phyloP scores from a whole-genome alignment of 2,113 vertebrate species.

The Pituophis catenifer region DNA sequence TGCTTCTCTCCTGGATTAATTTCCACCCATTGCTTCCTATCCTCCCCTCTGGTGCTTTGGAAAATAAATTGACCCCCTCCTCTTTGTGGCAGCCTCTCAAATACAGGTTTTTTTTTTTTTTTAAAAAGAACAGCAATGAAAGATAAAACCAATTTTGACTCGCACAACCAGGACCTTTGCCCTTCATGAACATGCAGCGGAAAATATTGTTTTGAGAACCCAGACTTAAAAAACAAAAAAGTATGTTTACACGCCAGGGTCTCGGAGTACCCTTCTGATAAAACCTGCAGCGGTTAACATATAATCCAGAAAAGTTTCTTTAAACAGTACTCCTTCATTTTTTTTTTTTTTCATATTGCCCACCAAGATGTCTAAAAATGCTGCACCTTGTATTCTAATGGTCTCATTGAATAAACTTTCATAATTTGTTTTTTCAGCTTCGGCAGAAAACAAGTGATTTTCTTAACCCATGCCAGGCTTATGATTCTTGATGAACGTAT shows the following conservation, averaged over 20 bases:
- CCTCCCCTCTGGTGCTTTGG: too few relatives aligned
- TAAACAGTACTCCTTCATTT: not conserved
- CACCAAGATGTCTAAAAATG: constrained; percentile 3
- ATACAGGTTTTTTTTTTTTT: not conserved
- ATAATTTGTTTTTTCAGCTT: not conserved
- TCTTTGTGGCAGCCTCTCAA: too few relatives aligned
- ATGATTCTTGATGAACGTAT: too few relatives aligned
- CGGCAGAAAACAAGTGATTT: not conserved
- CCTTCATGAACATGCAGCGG: not conserved
- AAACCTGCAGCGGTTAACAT: not conserved
- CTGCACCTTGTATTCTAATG: not conserved
- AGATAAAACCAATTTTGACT: not conserved
- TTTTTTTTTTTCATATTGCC: not conserved
- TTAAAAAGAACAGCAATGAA: not conserved
- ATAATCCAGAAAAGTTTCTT: not conserved
- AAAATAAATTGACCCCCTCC: too few relatives aligned
- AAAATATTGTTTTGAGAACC: not conserved
- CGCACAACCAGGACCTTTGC: not conserved
- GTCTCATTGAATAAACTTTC: not conserved
- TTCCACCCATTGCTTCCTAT: too few relatives aligned
- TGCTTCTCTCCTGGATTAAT: too few relatives aligned
- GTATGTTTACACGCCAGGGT: not conserved
- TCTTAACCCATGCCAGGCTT: not conserved
- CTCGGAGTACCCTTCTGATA: not conserved
- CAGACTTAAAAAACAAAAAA: not conserved